Percentiles rank a stretch among this genome's conserved stretches.
Conservation (phyloP, 1,140 invertebrate genomes). For the Lasioglossum baleicum region DNA sequence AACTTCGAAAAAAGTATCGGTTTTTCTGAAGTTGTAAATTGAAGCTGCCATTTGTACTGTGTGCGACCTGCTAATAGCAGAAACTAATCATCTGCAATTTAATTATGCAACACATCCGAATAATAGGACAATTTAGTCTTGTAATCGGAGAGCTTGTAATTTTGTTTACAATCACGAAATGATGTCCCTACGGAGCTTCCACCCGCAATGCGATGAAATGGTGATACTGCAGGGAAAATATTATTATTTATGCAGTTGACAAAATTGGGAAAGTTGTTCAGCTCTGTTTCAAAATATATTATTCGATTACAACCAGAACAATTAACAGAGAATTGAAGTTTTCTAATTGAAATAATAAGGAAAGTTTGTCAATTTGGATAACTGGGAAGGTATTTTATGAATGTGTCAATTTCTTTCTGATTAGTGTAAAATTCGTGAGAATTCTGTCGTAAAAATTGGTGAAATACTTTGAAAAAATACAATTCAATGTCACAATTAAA, state of each 20-base stretch:
- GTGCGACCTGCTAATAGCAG: too few relatives aligned
- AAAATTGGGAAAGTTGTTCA: neutral
- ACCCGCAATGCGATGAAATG: neutral
- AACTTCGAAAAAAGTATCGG: constrained; percentile 40
- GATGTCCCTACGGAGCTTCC: neutral
- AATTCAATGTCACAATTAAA: too few relatives aligned
- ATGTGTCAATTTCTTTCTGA: too few relatives aligned
- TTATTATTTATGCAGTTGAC: neutral
- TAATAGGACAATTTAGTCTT: neutral
- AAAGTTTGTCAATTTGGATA: too few relatives aligned
- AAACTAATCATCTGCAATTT: constrained; percentile 25
- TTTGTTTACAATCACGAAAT: neutral
- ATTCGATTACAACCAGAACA: too few relatives aligned
- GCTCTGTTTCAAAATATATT: neutral
- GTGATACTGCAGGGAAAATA: neutral
- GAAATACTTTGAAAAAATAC: too few relatives aligned
- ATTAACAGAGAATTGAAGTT: too few relatives aligned
- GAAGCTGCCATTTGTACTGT: neutral
- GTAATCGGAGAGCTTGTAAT: neutral
- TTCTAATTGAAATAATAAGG: too few relatives aligned
- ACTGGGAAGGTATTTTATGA: too few relatives aligned
- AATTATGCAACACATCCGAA: constrained; percentile 31
- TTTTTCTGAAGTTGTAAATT: constrained; percentile 16
- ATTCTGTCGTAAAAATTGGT: too few relatives aligned
- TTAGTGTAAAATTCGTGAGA: too few relatives aligned